Conservation (phyloP, 2,113 vertebrate species). For the Pagrus major region DNA sequence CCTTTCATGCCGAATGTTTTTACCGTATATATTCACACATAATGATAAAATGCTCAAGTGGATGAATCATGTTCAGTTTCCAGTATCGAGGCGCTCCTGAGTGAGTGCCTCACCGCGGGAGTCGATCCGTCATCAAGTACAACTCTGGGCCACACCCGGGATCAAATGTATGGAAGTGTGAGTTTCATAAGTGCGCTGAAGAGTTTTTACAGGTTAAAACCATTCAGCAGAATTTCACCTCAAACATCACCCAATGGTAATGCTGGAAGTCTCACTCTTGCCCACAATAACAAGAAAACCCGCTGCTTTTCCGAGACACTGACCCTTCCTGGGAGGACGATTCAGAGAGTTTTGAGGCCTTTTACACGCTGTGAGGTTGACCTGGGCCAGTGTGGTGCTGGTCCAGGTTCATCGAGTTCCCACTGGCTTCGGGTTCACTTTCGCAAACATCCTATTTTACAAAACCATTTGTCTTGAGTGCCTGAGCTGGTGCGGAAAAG, state of each 20-base stretch:
- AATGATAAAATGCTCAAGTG: neutral
- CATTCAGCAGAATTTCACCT: conserved; percentile 13
- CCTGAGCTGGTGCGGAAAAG: conserved; percentile 31
- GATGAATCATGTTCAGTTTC: conserved; percentile 12
- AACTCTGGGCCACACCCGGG: conserved; percentile 15
- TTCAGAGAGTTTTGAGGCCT: conserved; percentile 13
- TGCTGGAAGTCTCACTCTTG: conserved; percentile 20
- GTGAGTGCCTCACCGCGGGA: neutral
- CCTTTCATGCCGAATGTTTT: neutral
- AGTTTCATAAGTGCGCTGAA: neutral
- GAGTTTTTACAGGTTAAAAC: conserved; percentile 19
- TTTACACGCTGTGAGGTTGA: conserved; percentile 49
- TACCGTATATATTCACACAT: neutral
- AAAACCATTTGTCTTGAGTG: conserved; percentile 28
- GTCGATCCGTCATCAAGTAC: neutral
- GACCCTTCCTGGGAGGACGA: conserved; percentile 42
- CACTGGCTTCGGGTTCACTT: conserved; percentile 51
- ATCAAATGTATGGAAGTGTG: conserved; percentile 25
- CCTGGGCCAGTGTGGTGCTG: conserved; percentile 57
- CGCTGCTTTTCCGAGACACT: conserved; percentile 72
- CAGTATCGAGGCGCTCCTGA: neutral
- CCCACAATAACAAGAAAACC: conserved; percentile 66
- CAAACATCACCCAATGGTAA: neutral
- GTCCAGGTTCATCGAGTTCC: conserved; percentile 64
- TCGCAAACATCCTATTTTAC: conserved; percentile 44